These are phyloP conservation scores for Magallana angulata DNA, from an alignment of 1,140 invertebrate genomes.

Conservation along the genomic window DNA sequence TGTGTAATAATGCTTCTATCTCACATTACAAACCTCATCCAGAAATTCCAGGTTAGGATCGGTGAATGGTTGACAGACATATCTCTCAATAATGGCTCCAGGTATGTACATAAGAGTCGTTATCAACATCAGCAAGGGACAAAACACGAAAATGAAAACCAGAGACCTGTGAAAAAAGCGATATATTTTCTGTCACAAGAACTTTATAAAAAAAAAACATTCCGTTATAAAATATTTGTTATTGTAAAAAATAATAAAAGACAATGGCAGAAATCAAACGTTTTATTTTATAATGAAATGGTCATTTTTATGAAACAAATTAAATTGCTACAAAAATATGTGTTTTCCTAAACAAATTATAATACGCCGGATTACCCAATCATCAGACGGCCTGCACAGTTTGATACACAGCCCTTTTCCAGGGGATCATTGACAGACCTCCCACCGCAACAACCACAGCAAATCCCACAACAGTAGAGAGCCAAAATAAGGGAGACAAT, in stretches of 20 bases:
- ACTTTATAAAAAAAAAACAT: too few relatives aligned
- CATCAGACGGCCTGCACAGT: slow-evolving; percentile 58
- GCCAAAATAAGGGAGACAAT: slow-evolving; percentile 82
- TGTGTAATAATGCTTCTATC: too few relatives aligned
- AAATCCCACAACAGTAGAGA: slow-evolving; percentile 86
- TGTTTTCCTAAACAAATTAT: too few relatives aligned
- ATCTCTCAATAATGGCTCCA: slow-evolving; percentile 40
- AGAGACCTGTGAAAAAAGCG: background rate
- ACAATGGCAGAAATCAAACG: too few relatives aligned
- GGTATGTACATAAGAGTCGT: slow-evolving; percentile 40
- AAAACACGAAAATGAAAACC: slow-evolving; percentile 47
- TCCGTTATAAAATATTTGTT: too few relatives aligned
- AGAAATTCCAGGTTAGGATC: slow-evolving; percentile 39
- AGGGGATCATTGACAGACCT: slow-evolving; percentile 85
- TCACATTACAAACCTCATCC: slow-evolving; percentile 27
- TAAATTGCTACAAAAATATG: too few relatives aligned
- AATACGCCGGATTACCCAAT: slow-evolving; percentile 52
- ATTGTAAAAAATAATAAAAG: too few relatives aligned
- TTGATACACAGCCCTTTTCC: slow-evolving; percentile 57
- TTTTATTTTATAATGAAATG: too few relatives aligned
- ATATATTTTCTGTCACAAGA: too few relatives aligned
- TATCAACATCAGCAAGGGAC: slow-evolving; percentile 48
- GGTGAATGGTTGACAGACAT: slow-evolving; percentile 45
- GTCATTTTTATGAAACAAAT: too few relatives aligned
- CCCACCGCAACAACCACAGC: slow-evolving; percentile 91